Conservation (phyloP, 2,113 vertebrate species). For the Anoura caudifer region DNA sequence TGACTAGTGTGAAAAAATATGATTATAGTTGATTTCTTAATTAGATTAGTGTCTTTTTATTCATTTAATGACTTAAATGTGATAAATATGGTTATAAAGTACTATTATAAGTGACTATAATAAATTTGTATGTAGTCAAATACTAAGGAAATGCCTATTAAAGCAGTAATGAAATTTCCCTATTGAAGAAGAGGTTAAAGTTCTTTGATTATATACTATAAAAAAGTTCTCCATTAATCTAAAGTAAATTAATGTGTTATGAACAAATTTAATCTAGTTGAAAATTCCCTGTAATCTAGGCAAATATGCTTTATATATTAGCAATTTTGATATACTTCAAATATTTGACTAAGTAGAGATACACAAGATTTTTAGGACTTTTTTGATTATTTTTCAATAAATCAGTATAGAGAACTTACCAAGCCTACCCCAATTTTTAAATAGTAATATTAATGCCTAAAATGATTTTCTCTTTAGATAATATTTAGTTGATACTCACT, state of each 20-base stretch:
- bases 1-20: background rate
- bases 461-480: background rate
- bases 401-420: background rate
- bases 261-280: constrained; percentile 13
- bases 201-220: background rate
- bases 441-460: background rate
- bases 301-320: background rate
- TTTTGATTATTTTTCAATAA: constrained; percentile 20
- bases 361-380: background rate
- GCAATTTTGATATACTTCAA: constrained; percentile 21
- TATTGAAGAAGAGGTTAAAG: background rate
- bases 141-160: background rate
- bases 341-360: background rate
- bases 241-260: constrained; percentile 19
- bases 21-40: constrained; percentile 37
- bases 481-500: background rate
- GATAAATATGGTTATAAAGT: background rate
- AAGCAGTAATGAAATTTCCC: constrained; percentile 4
- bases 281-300: constrained; percentile 18
- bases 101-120: background rate
- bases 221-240: background rate
- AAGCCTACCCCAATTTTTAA: background rate
- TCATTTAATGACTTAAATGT: background rate
- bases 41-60: background rate
- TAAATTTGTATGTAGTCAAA: background rate